Evolutionary conservation across 2,888 invertebrate species (phyloP).

Genomic region (Heliconius sara): DNA sequence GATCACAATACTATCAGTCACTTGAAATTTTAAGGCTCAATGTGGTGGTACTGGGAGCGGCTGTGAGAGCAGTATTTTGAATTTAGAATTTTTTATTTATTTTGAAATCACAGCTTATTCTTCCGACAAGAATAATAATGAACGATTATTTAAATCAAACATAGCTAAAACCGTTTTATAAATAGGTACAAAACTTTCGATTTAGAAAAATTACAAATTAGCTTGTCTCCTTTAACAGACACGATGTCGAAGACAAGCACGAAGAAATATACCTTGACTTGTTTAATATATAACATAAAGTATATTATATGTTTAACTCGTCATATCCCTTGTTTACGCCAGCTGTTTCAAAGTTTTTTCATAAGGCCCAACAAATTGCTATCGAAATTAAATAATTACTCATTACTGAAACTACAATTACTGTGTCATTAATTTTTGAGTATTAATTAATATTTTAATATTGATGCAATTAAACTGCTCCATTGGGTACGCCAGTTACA

Average conservation of each 20-base stretch:
- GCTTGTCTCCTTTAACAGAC: not conserved
- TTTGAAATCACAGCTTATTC: too few relatives aligned
- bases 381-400: not conserved
- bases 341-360: not conserved
- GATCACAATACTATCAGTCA: too few relatives aligned
- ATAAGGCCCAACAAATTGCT: not conserved
- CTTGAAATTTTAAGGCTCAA: too few relatives aligned
- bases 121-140: too few relatives aligned
- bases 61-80: too few relatives aligned
- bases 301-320: not conserved
- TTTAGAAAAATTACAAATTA: not conserved
- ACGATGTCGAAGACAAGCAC: too few relatives aligned
- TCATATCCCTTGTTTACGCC: not conserved
- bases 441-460: conserved; percentile 23
- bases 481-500: not conserved
- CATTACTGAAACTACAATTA: conserved; percentile 9
- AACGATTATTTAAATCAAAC: too few relatives aligned
- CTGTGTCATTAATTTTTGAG: not conserved
- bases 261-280: not conserved
- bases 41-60: too few relatives aligned
- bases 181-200: not conserved
- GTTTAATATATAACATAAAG: not conserved
- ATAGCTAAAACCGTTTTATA: too few relatives aligned
- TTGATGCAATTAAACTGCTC: conserved; percentile 12
- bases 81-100: too few relatives aligned